phyloP scores from a whole-genome alignment of 2,113 vertebrate species.

The Muscicapa adusta region DNA sequence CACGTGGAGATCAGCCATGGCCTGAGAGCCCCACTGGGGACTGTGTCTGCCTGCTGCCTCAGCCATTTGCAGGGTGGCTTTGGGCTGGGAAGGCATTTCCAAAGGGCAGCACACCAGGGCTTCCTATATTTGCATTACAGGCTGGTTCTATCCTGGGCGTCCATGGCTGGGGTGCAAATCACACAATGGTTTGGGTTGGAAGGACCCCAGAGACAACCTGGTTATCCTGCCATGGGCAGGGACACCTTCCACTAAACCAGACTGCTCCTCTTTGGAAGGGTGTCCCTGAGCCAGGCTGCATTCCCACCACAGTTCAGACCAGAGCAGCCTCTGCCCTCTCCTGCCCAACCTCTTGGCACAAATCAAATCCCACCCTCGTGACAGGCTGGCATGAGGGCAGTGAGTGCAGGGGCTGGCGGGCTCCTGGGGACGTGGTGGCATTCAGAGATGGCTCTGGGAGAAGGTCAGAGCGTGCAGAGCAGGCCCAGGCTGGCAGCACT shows the following conservation, averaged over 20 bases:
- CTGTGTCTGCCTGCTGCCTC: neutral
- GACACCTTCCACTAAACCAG: neutral
- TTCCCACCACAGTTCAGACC: neutral
- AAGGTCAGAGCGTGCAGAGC: slow-evolving; percentile 18
- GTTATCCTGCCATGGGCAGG: neutral
- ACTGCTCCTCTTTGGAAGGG: neutral
- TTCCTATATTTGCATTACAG: neutral
- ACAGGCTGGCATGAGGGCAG: neutral
- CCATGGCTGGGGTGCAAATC: neutral
- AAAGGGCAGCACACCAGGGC: neutral
- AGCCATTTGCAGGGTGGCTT: neutral
- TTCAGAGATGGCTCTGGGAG: neutral
- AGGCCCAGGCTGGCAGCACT: neutral
- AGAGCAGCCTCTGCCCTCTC: neutral
- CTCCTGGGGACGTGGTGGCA: neutral
- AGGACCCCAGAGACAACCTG: neutral
- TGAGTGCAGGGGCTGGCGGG: neutral
- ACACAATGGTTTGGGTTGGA: neutral
- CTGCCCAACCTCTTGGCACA: neutral
- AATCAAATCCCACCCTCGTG: neutral
- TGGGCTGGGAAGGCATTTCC: neutral
- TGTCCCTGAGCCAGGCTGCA: neutral
- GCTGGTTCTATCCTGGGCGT: neutral
- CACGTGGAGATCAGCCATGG: neutral
- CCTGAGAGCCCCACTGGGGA: neutral